Percentiles rank a stretch among this genome's conserved stretches.
Evolutionary conservation across 2,797 vertebrate genomes (phyloP).

Genomic region (Siniperca scherzeri): DNA sequence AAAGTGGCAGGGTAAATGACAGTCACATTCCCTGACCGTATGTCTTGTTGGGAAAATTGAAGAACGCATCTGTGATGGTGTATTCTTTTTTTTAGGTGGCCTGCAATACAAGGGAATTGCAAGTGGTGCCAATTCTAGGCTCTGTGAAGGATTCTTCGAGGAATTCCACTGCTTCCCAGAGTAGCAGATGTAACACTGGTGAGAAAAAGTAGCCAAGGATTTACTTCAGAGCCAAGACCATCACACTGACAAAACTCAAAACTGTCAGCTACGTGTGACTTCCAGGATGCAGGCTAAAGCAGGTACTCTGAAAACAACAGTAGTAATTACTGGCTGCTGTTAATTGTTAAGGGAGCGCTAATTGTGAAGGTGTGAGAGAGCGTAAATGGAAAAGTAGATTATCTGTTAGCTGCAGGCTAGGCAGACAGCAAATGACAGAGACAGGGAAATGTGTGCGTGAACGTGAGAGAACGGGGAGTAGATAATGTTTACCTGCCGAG

Average conservation of each 20-base stretch:
- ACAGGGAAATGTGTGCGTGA: slow-evolving; percentile 16
- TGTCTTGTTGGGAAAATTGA: slow-evolving; percentile 32
- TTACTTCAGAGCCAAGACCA: slow-evolving; percentile 22
- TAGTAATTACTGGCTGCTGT: slow-evolving; percentile 75
- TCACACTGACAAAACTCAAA: slow-evolving; percentile 29
- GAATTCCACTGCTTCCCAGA: slow-evolving; percentile 35
- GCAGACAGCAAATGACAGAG: slow-evolving; percentile 41
- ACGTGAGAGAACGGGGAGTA: not conserved
- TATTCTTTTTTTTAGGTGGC: slow-evolving; percentile 14
- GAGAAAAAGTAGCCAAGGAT: slow-evolving; percentile 28
- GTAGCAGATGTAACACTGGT: slow-evolving; percentile 28
- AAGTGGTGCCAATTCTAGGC: slow-evolving; percentile 25
- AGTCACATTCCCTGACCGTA: slow-evolving; percentile 7
- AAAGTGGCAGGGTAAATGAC: slow-evolving; percentile 13
- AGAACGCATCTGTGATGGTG: slow-evolving; percentile 21
- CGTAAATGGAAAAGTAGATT: slow-evolving; percentile 67
- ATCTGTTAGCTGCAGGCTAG: slow-evolving; percentile 66
- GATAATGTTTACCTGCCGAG: slow-evolving; percentile 32
- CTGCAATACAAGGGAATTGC: slow-evolving; percentile 32
- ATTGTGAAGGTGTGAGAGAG: slow-evolving; percentile 73
- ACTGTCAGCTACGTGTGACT: slow-evolving; percentile 29
- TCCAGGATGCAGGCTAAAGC: slow-evolving; percentile 39
- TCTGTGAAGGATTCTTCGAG: slow-evolving; percentile 40
- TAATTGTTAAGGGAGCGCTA: slow-evolving; percentile 79
- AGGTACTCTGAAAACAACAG: slow-evolving; percentile 62